Conservation (phyloP, 2,888 invertebrate species). For the Tinea pellionella region DNA sequence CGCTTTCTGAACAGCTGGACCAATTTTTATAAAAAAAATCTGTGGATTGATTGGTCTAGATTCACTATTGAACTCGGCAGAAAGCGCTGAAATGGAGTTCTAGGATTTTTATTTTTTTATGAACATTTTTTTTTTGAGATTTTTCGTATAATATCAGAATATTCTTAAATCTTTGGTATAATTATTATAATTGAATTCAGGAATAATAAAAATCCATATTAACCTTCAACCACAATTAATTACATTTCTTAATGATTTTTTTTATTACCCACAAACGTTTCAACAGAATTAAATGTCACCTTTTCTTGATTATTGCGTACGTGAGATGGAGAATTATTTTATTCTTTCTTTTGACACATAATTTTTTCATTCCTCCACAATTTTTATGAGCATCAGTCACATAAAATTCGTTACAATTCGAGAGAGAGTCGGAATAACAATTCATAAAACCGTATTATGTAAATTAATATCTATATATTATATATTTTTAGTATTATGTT, state of each 20-base stretch:
- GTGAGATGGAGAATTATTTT: background rate
- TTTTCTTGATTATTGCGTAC: background rate
- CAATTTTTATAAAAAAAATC: no score
- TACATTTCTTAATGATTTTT: background rate
- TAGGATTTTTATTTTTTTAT: no score
- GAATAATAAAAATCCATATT: no score
- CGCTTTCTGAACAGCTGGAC: no score
- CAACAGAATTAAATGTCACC: background rate
- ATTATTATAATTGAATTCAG: no score
- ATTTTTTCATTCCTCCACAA: conserved; percentile 1
- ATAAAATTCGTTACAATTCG: conserved; percentile 4
- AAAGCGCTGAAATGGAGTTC: no score
- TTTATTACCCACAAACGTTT: background rate
- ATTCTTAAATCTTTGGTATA: no score
- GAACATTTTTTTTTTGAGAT: no score
- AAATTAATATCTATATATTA: background rate
- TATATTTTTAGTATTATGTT: background rate
- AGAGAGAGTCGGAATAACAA: background rate
- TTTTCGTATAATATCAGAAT: no score
- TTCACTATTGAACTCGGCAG: no score
- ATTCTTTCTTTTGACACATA: background rate
- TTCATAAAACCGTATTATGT: conserved; percentile 7
- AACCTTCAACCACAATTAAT: no score
- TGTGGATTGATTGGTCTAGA: no score
- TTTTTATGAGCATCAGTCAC: background rate